phyloP scores from a whole-genome alignment of 2,797 vertebrate species.

The Lepus oiostolus region DNA sequence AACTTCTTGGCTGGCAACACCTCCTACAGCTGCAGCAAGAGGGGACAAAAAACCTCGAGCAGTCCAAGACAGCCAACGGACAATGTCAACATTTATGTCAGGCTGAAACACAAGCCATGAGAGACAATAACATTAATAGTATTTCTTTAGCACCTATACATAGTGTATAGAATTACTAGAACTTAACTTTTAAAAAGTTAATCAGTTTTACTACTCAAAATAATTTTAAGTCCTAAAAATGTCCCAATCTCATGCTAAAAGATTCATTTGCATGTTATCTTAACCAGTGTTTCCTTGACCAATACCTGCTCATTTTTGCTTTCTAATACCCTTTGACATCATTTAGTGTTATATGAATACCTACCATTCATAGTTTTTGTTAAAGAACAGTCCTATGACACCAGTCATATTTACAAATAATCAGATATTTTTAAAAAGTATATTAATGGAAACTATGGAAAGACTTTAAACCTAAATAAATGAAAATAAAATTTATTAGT shows the following conservation, averaged over 20 bases:
- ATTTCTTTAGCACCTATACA: neutral
- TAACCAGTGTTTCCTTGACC: slow-evolving; percentile 10
- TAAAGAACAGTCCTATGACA: slow-evolving; percentile 12
- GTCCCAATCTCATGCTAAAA: slow-evolving; percentile 17
- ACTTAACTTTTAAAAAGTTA: slow-evolving; percentile 25
- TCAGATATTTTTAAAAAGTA: neutral
- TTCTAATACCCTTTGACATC: neutral
- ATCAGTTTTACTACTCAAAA: neutral
- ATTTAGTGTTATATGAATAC: slow-evolving; percentile 19
- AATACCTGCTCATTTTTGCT: neutral
- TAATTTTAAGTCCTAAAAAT: slow-evolving; percentile 45
- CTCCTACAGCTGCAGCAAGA: slow-evolving; percentile 95
- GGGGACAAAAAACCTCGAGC: slow-evolving; percentile 94
- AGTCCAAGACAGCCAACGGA: slow-evolving; percentile 94
- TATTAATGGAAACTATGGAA: slow-evolving; percentile 47
- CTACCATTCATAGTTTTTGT: neutral
- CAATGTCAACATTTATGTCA: slow-evolving; percentile 91
- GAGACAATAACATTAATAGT: neutral
- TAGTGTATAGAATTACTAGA: slow-evolving; percentile 11
- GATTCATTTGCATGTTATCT: neutral
- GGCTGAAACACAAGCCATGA: slow-evolving; percentile 84
- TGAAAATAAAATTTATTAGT: slow-evolving; percentile 16
- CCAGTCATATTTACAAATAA: slow-evolving; percentile 32
- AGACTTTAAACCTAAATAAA: slow-evolving; percentile 17
- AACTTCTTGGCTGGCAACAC: slow-evolving; percentile 97